Evolutionary conservation across 2,888 invertebrate species (phyloP).

Genomic region (Drosophila neotestacea): DNA sequence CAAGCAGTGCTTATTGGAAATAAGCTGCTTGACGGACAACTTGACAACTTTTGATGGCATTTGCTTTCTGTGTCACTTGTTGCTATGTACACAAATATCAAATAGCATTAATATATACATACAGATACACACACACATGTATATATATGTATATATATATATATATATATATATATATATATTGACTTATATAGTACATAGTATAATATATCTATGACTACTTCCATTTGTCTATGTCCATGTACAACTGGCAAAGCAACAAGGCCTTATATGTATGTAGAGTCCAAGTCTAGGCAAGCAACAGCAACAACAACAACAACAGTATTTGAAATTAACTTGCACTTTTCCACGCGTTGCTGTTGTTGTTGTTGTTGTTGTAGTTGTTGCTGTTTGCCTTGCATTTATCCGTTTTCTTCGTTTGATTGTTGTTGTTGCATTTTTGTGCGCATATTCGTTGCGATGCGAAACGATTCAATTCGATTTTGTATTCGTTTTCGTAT

Average conservation of each 20-base stretch:
- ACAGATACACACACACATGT: not conserved
- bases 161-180: not conserved
- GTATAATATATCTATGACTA: not conserved
- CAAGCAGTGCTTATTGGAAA: constrained; percentile 42
- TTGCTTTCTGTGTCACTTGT: constrained; percentile 53
- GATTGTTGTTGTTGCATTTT: constrained; percentile 29
- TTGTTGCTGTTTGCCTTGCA: constrained; percentile 59
- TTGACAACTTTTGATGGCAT: constrained; percentile 23
- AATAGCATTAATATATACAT: constrained; percentile 15
- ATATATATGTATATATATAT: not conserved
- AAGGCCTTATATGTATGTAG: constrained; percentile 51
- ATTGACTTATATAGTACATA: not conserved
- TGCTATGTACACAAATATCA: not conserved
- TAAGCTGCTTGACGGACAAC: not conserved
- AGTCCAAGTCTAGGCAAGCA: constrained; percentile 48
- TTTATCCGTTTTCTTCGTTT: constrained; percentile 66
- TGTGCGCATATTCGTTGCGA: constrained; percentile 25
- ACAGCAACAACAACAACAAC: constrained; percentile 22
- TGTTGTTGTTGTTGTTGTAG: constrained; percentile 17
- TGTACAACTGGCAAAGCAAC: constrained; percentile 39
- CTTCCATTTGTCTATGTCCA: constrained; percentile 20
- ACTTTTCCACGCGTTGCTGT: constrained; percentile 62
- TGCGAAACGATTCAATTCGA: constrained; percentile 33
- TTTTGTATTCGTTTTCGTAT: constrained; percentile 43
- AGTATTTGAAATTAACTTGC: constrained; percentile 51